Conservation (phyloP, 1,140 invertebrate genomes). For the Megathymus violae region DNA sequence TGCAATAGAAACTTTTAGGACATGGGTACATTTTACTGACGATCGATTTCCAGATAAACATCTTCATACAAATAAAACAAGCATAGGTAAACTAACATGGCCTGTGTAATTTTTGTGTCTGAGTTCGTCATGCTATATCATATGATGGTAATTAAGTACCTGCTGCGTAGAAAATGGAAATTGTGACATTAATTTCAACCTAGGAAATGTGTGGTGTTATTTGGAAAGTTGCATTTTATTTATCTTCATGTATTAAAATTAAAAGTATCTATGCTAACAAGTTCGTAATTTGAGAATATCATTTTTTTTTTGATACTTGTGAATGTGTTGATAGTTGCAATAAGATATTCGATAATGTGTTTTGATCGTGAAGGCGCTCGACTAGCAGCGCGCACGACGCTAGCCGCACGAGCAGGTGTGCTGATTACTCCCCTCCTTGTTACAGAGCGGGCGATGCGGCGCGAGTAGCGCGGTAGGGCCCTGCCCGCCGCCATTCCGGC, state of each 20-base stretch:
- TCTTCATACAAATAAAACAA: slow-evolving; percentile 40
- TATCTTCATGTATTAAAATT: slow-evolving; percentile 3
- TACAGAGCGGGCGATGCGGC: slow-evolving; percentile 79
- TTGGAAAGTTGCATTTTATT: slow-evolving; percentile 30
- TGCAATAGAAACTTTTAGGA: slow-evolving; percentile 11
- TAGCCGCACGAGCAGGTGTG: slow-evolving; percentile 70
- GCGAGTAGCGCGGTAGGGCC: slow-evolving; percentile 79
- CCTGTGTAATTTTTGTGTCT: slow-evolving; percentile 30
- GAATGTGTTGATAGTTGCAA: not conserved
- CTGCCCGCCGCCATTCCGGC: slow-evolving; percentile 83
- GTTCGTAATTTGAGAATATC: not conserved
- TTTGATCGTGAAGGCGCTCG: slow-evolving; percentile 38
- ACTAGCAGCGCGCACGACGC: slow-evolving; percentile 46
- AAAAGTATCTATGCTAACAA: not conserved
- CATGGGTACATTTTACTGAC: slow-evolving; percentile 33
- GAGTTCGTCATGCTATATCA: slow-evolving; percentile 35
- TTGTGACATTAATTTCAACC: slow-evolving; percentile 25
- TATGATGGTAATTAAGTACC: slow-evolving; percentile 37
- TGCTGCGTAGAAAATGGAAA: slow-evolving; percentile 22
- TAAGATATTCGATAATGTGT: slow-evolving; percentile 3
- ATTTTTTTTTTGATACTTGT: not conserved
- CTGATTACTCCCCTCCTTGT: slow-evolving; percentile 69
- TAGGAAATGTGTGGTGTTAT: slow-evolving; percentile 19
- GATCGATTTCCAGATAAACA: slow-evolving; percentile 57
- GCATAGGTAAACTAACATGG: slow-evolving; percentile 20